phyloP scores from a whole-genome alignment of 1,140 invertebrate species.

The Drosophila obscura region DNA sequence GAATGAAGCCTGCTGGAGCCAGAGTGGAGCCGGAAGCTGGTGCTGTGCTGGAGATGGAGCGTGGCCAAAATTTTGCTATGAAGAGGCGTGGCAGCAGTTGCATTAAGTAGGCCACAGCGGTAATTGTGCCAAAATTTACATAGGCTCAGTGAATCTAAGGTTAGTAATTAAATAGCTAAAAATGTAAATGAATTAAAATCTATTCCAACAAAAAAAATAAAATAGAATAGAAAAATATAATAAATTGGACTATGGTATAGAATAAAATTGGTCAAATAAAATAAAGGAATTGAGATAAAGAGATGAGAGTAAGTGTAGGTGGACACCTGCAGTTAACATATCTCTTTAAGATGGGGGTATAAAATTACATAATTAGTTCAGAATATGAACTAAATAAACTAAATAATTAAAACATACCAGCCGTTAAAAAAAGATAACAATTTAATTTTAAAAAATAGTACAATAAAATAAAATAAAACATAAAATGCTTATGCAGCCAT shows the following conservation, averaged over 20 bases:
- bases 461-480: too few species aligned
- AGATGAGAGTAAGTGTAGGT: too few species aligned
- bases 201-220: not conserved
- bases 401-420: too few species aligned
- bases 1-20: slow-evolving; percentile 11
- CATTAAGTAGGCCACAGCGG: slow-evolving; percentile 33
- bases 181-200: not conserved
- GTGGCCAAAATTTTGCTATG: slow-evolving; percentile 15
- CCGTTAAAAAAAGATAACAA: too few species aligned
- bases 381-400: too few species aligned
- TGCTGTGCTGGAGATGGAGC: not conserved
- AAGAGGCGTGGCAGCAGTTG: slow-evolving; percentile 41
- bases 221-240: not conserved
- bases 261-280: not conserved
- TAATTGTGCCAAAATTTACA: slow-evolving; percentile 22
- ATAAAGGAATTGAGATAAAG: too few species aligned
- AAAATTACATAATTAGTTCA: too few species aligned
- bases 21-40: not conserved
- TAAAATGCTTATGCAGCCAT: too few species aligned
- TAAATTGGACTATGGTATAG: not conserved
- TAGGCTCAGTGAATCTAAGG: slow-evolving; percentile 9
- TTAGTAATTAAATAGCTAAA: not conserved
- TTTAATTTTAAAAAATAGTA: too few species aligned
- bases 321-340: too few species aligned
- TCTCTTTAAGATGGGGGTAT: too few species aligned